A percentile compares a stretch with the other conserved stretches of the same genome.
phyloP scores from a whole-genome alignment of 1,140 invertebrate species.

The Drosophila tristis region DNA sequence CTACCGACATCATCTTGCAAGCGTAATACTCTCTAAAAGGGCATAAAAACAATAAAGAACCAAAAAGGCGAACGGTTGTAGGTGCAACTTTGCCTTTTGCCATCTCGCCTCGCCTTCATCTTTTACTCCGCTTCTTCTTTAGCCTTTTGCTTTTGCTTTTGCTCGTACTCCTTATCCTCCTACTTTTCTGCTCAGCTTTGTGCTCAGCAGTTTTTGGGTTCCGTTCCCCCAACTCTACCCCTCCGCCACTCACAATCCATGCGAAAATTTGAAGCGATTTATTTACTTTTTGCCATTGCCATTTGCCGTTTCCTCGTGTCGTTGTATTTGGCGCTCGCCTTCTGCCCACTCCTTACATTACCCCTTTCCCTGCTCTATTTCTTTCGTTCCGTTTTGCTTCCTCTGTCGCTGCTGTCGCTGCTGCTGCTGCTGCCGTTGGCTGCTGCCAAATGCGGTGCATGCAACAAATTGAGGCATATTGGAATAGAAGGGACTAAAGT shows the following conservation, averaged over 20 bases:
- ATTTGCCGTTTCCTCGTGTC: constrained; percentile 63
- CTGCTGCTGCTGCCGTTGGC: too few species aligned
- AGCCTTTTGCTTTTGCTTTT: constrained; percentile 11
- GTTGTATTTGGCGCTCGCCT: constrained; percentile 50
- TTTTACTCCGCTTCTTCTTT: constrained; percentile 9
- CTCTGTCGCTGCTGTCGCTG: constrained; percentile 17
- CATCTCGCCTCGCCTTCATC: constrained; percentile 21
- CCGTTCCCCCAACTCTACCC: constrained; percentile 24
- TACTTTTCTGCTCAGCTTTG: constrained; percentile 47
- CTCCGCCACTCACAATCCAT: constrained; percentile 61
- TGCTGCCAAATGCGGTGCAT: constrained; percentile 61
- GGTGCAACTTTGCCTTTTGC: constrained; percentile 50
- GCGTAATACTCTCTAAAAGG: too few species aligned
- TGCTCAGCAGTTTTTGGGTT: constrained; percentile 74
- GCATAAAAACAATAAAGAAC: constrained; percentile 48
- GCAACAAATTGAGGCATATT: constrained; percentile 75
- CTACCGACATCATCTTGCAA: too few species aligned
- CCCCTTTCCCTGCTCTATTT: constrained; percentile 15
- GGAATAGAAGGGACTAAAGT: constrained; percentile 57
- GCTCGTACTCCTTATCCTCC: constrained; percentile 5
- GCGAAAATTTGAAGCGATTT: constrained; percentile 81
- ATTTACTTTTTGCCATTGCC: constrained; percentile 80
- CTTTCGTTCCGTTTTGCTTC: constrained; percentile 12
- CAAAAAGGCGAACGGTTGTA: constrained; percentile 32
- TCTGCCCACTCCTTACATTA: not conserved